Conservation (phyloP, 23 tunicate genomes). For the Halocynthia aurantium region DNA sequence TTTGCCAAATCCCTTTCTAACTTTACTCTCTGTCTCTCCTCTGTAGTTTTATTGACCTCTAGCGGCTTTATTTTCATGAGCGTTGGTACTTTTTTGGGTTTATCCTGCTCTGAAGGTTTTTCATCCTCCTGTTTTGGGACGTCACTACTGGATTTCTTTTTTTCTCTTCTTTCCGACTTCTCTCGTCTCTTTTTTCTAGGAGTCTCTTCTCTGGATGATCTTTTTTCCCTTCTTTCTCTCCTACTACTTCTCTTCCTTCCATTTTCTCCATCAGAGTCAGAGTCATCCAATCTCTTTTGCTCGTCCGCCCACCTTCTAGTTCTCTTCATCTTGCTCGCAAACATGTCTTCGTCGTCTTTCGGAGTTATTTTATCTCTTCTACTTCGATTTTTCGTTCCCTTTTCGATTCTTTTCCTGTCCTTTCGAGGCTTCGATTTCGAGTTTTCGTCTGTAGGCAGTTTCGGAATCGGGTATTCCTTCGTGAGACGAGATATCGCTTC, state of each 20-base stretch:
- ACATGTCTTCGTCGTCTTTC: neutral
- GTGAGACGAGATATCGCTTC: slow-evolving; percentile 13
- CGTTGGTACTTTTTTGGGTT: slow-evolving; percentile 11
- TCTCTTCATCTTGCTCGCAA: neutral
- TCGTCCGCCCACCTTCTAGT: slow-evolving; percentile 1
- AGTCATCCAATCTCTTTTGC: neutral
- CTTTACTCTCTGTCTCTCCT: slow-evolving; percentile 2
- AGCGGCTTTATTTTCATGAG: slow-evolving; percentile 12
- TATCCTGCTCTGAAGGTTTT: neutral
- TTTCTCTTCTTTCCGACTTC: neutral
- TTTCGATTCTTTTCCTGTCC: neutral
- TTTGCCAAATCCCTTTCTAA: slow-evolving; percentile 17
- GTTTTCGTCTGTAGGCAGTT: neutral
- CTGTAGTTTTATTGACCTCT: neutral
- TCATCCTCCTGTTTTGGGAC: neutral
- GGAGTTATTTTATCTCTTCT: neutral
- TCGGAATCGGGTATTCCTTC: slow-evolving; percentile 15
- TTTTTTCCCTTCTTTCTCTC: neutral
- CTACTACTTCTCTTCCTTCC: neutral
- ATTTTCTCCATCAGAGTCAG: neutral
- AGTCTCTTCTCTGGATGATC: neutral
- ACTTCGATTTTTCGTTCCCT: neutral
- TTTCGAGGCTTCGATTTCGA: too few species aligned
- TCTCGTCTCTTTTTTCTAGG: neutral
- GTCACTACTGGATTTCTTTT: neutral